phyloP scores from a whole-genome alignment of 2,888 invertebrate genomes.

The Polyploca ridens region DNA sequence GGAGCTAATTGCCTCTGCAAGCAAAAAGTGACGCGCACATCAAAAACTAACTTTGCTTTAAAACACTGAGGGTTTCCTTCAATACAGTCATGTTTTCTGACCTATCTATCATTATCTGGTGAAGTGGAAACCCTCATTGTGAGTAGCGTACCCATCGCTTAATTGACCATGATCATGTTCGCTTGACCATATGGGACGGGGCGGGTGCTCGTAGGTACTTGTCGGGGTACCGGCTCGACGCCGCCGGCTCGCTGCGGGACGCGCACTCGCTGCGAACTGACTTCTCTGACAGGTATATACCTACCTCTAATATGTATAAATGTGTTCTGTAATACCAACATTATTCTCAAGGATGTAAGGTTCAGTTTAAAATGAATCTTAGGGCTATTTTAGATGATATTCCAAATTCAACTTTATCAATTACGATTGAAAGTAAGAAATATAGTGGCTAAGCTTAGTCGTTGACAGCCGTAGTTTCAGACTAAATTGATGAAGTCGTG shows the following conservation, averaged over 20 bases:
- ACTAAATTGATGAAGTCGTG: neutral
- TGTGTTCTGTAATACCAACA: neutral
- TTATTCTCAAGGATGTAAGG: neutral
- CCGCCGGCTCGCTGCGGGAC: constrained; percentile 55
- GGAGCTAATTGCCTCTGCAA: too few species aligned
- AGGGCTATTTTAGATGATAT: neutral
- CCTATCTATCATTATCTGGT: too few species aligned
- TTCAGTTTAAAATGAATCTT: neutral
- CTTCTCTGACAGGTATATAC: constrained; percentile 71
- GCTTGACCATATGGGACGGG: constrained; percentile 14
- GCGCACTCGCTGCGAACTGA: constrained; percentile 70
- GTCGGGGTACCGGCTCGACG: constrained; percentile 41
- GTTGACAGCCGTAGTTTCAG: neutral
- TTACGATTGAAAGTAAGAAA: too few species aligned
- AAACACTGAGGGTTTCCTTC: too few species aligned
- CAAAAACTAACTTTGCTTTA: too few species aligned
- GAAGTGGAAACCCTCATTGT: too few species aligned
- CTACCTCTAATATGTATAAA: neutral
- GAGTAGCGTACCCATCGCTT: neutral
- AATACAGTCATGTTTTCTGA: too few species aligned
- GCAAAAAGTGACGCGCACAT: too few species aligned
- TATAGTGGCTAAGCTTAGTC: neutral
- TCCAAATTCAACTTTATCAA: neutral
- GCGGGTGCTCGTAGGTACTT: constrained; percentile 41
- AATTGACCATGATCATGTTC: neutral